These are phyloP conservation scores for Spodoptera picta DNA, from an alignment of 2,888 invertebrate genomes.

Conservation along the genomic window DNA sequence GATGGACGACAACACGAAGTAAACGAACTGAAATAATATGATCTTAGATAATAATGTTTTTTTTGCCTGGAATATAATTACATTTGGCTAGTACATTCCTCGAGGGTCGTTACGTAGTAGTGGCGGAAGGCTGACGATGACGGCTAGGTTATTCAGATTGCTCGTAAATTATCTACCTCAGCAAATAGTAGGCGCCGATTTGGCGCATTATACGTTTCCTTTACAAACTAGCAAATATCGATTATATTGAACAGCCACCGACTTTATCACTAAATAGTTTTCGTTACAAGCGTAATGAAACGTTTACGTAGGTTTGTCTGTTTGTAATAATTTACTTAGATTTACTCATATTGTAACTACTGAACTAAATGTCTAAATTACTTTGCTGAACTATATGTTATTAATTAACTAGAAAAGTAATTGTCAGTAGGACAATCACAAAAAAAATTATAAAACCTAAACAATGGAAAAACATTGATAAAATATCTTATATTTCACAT, in stretches of 20 bases:
- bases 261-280: conserved; percentile 45
- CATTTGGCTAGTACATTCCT: conserved; percentile 38
- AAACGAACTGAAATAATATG: no score
- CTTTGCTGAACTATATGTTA: no score
- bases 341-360: no score
- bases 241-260: conserved; percentile 47
- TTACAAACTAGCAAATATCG: conserved; percentile 51
- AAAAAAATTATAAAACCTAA: no score
- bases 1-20: background rate
- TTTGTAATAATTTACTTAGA: no score
- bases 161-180: conserved; percentile 82
- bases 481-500: no score
- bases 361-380: no score
- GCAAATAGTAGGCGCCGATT: conserved; percentile 86
- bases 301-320: background rate
- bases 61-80: conserved; percentile 26
- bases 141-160: conserved; percentile 73
- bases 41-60: conserved; percentile 1
- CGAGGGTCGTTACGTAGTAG: conserved; percentile 59
- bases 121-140: conserved; percentile 67
- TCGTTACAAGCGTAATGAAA: conserved; percentile 1
- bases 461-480: no score
- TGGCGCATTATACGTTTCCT: conserved; percentile 77
- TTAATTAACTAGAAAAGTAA: no score
- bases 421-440: no score